These are phyloP conservation scores for Lophius piscatorius DNA, from an alignment of 2,113 vertebrate genomes.

Conservation along the genomic window DNA sequence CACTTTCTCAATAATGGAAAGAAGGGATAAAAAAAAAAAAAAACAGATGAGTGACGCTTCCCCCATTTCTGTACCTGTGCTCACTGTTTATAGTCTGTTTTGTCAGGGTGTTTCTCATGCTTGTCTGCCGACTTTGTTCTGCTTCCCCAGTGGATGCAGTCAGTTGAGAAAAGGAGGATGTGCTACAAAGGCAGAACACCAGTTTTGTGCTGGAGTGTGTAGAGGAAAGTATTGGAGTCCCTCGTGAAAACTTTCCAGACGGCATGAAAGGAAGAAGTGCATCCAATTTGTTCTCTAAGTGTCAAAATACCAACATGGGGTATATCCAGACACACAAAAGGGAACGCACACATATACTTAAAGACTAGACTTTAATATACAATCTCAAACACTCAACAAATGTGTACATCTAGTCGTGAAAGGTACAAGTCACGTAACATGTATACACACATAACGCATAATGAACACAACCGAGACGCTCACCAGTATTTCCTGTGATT, in stretches of 20 bases:
- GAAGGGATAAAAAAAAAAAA: conserved; percentile 16
- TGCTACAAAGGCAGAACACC: conserved; percentile 51
- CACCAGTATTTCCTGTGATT: conserved; percentile 31
- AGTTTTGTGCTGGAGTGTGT: conserved; percentile 36
- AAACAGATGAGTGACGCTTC: conserved; percentile 43
- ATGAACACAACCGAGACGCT: conserved; percentile 18
- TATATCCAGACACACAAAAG: not conserved
- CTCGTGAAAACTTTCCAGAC: conserved; percentile 43
- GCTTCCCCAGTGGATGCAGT: conserved; percentile 44
- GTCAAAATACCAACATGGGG: conserved; percentile 19
- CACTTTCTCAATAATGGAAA: not conserved
- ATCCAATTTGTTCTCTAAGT: conserved; percentile 29
- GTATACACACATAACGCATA: conserved; percentile 3
- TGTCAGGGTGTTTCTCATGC: conserved; percentile 52
- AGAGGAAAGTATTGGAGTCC: conserved; percentile 48
- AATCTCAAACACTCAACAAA: conserved; percentile 36
- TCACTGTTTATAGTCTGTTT: conserved; percentile 57
- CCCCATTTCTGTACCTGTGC: conserved; percentile 44
- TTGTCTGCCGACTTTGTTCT: conserved; percentile 53
- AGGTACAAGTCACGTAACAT: conserved; percentile 11
- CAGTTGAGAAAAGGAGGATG: conserved; percentile 46
- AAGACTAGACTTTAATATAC: conserved; percentile 41
- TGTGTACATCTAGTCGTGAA: not conserved
- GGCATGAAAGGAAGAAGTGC: conserved; percentile 34
- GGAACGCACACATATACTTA: conserved; percentile 4